These are phyloP conservation scores for Magallana gigas DNA, from an alignment of 1,140 invertebrate species.

Conservation along the genomic window DNA sequence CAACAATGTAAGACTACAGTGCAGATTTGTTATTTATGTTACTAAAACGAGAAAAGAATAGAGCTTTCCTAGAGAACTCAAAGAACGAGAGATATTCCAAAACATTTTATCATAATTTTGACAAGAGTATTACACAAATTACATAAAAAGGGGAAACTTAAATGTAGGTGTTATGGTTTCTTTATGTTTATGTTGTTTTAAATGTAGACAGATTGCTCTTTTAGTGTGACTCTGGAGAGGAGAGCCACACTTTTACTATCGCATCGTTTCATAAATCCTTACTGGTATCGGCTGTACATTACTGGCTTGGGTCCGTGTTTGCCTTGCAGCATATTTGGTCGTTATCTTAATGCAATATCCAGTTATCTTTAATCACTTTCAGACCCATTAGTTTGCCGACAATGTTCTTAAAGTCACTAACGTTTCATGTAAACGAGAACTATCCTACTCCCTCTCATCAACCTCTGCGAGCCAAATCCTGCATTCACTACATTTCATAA, in stretches of 20 bases:
- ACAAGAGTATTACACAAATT: conserved; percentile 14
- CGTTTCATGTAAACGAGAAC: not conserved
- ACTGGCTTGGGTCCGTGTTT: not conserved
- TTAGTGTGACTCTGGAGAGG: not conserved
- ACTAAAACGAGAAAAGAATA: too few species aligned
- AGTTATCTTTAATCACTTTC: conserved; percentile 29
- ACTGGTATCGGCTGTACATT: not conserved
- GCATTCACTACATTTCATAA: conserved; percentile 22
- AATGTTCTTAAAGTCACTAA: conserved; percentile 21
- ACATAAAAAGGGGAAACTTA: not conserved
- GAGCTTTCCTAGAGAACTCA: too few species aligned
- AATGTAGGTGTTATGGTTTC: not conserved
- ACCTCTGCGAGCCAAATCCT: not conserved
- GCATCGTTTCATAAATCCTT: not conserved
- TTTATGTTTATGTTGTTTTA: conserved; percentile 19
- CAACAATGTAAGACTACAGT: too few species aligned
- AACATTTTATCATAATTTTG: not conserved
- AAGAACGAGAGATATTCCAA: not conserved
- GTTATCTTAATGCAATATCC: conserved; percentile 38
- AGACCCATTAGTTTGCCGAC: conserved; percentile 25
- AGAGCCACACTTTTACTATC: not conserved
- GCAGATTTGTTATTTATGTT: too few species aligned
- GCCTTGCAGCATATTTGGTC: conserved; percentile 11
- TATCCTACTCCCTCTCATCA: conserved; percentile 9
- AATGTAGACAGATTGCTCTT: conserved; percentile 14